phyloP scores from a whole-genome alignment of 2,797 vertebrate species.

The Oceanodroma leucorhoa region DNA sequence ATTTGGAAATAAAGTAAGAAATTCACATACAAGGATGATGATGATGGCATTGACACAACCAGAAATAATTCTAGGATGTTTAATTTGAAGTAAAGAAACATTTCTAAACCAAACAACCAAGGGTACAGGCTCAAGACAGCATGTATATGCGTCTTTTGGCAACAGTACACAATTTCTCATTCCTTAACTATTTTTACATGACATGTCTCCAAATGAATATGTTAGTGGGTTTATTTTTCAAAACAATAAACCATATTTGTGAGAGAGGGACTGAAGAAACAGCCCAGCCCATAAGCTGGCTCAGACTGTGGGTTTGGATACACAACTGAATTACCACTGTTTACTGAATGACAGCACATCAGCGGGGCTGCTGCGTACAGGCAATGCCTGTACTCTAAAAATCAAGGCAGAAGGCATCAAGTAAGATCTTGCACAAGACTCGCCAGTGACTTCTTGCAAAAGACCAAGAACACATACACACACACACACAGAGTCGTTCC shows the following conservation, averaged over 20 bases:
- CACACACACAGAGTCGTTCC: background rate
- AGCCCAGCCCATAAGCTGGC: background rate
- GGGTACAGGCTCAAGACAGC: background rate
- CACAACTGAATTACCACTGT: background rate
- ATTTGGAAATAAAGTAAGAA: conserved; percentile 1
- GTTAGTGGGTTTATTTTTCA: background rate
- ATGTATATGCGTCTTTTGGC: background rate
- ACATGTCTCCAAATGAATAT: background rate
- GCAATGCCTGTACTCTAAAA: background rate
- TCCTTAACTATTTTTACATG: background rate
- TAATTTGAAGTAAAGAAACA: conserved; percentile 1
- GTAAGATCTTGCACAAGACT: background rate
- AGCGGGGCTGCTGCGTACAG: rapidly evolving
- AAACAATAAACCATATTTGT: background rate
- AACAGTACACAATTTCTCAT: background rate
- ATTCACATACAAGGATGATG: background rate
- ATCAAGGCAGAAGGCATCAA: background rate
- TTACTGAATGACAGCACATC: background rate
- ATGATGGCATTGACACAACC: background rate
- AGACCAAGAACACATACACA: background rate
- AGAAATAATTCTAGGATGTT: background rate
- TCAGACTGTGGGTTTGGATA: background rate
- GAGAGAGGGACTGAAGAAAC: background rate
- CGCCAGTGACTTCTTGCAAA: background rate
- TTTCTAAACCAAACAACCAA: conserved; percentile 2